Evolutionary conservation across 2,888 invertebrate species (phyloP), one percentile per base, ranked within the genome.

Genomic region (Anorthoa munda): DNA sequence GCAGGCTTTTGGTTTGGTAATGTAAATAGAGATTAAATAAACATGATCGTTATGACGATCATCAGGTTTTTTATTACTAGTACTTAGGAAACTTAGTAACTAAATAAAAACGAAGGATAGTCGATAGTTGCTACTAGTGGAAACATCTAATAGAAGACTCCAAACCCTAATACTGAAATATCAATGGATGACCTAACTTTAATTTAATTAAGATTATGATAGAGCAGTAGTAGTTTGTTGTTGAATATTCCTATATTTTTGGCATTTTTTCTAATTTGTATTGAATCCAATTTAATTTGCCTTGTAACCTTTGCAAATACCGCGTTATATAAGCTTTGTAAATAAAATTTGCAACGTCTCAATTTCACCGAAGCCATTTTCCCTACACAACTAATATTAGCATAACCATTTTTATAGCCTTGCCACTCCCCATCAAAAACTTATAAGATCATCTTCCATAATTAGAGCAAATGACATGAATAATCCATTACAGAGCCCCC

Each of bases 401-500:
- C 45, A 61, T 46, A 53, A 1, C 70, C 2, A 48, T 48, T 66
- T 76, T 59, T n/a, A 65, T 78, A 56, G 45, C 15, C 17, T 3
- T n/a, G 4, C 46, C 17, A 12, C 45, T 58, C 71, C 74, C 70
- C 21, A 58, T 26, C 31, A 9, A 31, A 60, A 80, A 80, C 50
- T 64, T 67, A 79, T 60, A 61, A 66, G 55, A 74, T 81, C 69
- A 76, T 79, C 72, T 67, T 70, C 75, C 12, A 55, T 81, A 86
- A 86, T 86, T 85, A 86, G 72, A 69, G 53, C 59, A 71, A 82
- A 81, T 84, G 83, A 88, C 88, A 86, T 78, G 83, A 86, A 79
- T 86, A 88, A 86, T 88, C 88, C 88, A 88, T 87, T 86, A 84
- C 48, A n/a, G 11, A 23, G 17, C 31, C 81, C 81, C 85, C 82